Conservation (phyloP, 2,797 vertebrate species). For the Falco naumanni region DNA sequence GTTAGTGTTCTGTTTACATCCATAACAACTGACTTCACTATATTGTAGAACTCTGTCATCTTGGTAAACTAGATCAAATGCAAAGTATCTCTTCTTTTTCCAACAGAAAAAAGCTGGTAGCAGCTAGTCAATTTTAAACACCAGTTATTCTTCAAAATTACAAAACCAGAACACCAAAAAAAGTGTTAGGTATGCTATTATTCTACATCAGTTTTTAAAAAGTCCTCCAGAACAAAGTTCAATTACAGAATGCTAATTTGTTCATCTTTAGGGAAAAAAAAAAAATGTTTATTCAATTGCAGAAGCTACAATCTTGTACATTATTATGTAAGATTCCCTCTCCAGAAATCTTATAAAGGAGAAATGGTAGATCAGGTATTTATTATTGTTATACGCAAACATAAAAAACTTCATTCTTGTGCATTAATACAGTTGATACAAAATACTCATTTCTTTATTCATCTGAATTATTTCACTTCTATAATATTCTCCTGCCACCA, state of each 20-base stretch:
- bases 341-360: conserved; percentile 32
- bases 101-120: neutral
- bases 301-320: conserved; percentile 11
- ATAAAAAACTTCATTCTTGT: neutral
- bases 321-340: neutral
- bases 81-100: conserved; percentile 59
- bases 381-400: neutral
- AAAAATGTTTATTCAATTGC: neutral
- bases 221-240: conserved; percentile 9
- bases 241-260: neutral
- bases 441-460: neutral
- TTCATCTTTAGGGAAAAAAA: neutral
- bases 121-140: conserved; percentile 32
- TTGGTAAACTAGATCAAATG: conserved; percentile 63
- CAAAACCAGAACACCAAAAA: conserved; percentile 30
- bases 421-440: neutral
- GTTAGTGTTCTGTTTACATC: conserved; percentile 49
- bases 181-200: neutral
- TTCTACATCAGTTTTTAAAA: neutral
- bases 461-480: conserved; percentile 9
- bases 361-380: neutral
- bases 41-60: conserved; percentile 56
- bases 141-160: conserved; percentile 18
- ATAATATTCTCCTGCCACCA: neutral
- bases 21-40: conserved; percentile 53